These are phyloP conservation scores for Sebastes kiyomatsui DNA, from an alignment of 2,797 vertebrate species.

Conservation along the genomic window DNA sequence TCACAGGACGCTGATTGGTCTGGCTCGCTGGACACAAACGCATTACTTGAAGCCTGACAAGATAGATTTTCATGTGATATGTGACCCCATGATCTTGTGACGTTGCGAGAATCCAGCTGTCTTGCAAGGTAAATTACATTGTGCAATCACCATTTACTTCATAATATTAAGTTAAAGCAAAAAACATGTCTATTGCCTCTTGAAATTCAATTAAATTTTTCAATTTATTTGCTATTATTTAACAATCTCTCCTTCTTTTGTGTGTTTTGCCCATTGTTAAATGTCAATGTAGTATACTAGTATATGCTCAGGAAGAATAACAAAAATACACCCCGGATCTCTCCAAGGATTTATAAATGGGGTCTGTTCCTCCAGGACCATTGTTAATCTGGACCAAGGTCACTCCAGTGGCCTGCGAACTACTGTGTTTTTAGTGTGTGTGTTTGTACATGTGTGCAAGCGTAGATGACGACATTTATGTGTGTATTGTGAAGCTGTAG, in stretches of 20 bases:
- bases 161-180: background rate
- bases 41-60: too few relatives aligned
- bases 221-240: background rate
- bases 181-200: background rate
- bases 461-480: background rate
- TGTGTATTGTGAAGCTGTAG: constrained; percentile 11
- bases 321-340: constrained; percentile 31
- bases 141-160: background rate
- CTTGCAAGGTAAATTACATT: background rate
- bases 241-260: background rate
- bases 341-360: constrained; percentile 52
- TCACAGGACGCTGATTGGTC: too few relatives aligned
- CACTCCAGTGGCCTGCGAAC: constrained; percentile 25
- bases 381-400: constrained; percentile 70
- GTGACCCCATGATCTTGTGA: too few relatives aligned
- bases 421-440: constrained; percentile 7
- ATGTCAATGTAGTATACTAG: background rate
- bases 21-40: too few relatives aligned
- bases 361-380: constrained; percentile 47
- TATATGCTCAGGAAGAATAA: constrained; percentile 14
- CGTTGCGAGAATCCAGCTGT: too few relatives aligned
- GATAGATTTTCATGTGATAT: too few relatives aligned
- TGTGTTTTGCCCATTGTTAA: background rate
- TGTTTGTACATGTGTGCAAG: background rate
- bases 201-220: background rate